Evolutionary conservation across 1,140 invertebrate genomes (phyloP).

Genomic region (Pseudomyrmex gracilis): DNA sequence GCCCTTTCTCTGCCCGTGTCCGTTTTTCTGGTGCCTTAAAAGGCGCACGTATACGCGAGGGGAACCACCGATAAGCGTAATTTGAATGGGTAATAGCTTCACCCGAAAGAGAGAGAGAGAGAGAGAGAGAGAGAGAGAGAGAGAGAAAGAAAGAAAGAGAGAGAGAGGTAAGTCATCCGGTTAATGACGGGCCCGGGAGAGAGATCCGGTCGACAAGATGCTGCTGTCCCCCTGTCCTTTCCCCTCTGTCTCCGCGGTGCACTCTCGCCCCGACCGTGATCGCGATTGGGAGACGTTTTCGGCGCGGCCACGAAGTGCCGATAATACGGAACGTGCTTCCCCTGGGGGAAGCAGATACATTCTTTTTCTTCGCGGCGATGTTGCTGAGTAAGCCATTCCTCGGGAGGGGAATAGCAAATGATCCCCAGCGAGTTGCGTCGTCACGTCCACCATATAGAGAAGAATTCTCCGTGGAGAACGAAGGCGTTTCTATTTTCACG

Average conservation of each 20-base stretch:
- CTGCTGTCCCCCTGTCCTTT: neutral
- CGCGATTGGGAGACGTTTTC: constrained; percentile 67
- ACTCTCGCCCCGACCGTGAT: constrained; percentile 45
- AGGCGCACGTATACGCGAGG: constrained; percentile 65
- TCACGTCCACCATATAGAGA: no score
- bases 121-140: constrained; percentile 66
- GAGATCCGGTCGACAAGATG: constrained; percentile 67
- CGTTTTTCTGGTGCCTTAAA: constrained; percentile 72
- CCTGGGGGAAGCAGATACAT: neutral
- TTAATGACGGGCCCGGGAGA: constrained; percentile 74
- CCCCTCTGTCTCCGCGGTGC: neutral
- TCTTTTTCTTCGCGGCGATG: neutral
- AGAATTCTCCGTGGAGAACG: neutral
- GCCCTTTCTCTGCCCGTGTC: constrained; percentile 31
- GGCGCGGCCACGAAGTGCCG: constrained; percentile 40
- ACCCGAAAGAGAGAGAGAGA: constrained; percentile 34
- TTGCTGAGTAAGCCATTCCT: constrained; percentile 26
- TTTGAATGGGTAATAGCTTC: constrained; percentile 81
- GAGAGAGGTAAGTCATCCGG: constrained; percentile 69
- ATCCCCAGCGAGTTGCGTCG: neutral
- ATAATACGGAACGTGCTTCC: constrained; percentile 35
- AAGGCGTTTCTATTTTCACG: no score
- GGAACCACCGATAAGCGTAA: constrained; percentile 78
- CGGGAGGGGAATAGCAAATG: neutral
- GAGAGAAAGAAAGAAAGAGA: constrained; percentile 29